Evolutionary conservation across 2,797 vertebrate genomes (phyloP).

Genomic region (Acestrorhynchus altus): DNA sequence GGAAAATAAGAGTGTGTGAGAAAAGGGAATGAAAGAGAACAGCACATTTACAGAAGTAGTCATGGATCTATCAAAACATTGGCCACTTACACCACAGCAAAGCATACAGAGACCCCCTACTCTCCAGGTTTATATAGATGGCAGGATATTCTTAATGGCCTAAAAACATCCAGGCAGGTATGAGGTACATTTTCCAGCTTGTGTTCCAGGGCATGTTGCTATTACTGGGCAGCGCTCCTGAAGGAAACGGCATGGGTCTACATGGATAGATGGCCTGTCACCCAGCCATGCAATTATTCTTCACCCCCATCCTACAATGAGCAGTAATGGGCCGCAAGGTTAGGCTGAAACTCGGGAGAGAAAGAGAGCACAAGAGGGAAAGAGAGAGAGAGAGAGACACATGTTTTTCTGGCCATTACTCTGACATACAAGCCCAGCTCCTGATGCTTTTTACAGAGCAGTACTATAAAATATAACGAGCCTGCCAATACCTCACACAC

Average conservation of each 20-base stretch:
- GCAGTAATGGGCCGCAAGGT: constrained; percentile 61
- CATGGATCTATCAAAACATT: constrained; percentile 50
- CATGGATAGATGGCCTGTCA: constrained; percentile 66
- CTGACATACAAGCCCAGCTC: constrained; percentile 51
- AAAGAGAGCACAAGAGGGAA: constrained; percentile 35
- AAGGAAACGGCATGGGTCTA: constrained; percentile 59
- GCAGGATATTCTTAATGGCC: constrained; percentile 55
- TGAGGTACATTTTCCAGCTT: constrained; percentile 61
- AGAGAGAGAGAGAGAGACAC: constrained; percentile 25
- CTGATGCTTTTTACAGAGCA: constrained; percentile 54
- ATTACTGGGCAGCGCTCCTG: constrained; percentile 57
- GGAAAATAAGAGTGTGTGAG: neutral
- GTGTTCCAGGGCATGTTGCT: constrained; percentile 64
- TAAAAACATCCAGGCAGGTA: constrained; percentile 53
- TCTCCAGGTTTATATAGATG: constrained; percentile 53
- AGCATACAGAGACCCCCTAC: constrained; percentile 34
- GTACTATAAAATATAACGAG: constrained; percentile 57
- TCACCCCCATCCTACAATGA: constrained; percentile 60
- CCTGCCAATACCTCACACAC: constrained; percentile 48
- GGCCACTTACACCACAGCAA: constrained; percentile 37
- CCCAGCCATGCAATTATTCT: constrained; percentile 60
- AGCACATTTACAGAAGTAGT: constrained; percentile 42
- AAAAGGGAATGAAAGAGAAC: constrained; percentile 50
- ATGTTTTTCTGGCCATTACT: constrained; percentile 49
- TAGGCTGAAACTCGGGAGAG: constrained; percentile 50